phyloP scores from a whole-genome alignment of 1,140 invertebrate genomes.

The Prorops nasuta region DNA sequence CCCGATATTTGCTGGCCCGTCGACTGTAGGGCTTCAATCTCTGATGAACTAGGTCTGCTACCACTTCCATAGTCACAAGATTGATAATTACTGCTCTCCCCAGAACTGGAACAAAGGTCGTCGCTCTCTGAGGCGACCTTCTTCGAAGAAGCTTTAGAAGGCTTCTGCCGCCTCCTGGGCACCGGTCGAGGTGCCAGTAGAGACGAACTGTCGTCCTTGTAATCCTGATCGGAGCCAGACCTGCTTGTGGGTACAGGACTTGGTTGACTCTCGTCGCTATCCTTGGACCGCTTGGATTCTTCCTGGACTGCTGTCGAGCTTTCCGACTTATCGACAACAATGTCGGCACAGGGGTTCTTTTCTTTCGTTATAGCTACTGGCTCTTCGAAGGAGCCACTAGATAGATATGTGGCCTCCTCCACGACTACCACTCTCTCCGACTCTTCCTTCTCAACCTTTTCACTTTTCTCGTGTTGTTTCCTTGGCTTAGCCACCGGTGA shows the following conservation, averaged over 20 bases:
- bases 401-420: neutral
- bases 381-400: no score
- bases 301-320: slow-evolving; percentile 32
- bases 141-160: slow-evolving; percentile 35
- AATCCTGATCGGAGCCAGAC: slow-evolving; percentile 44
- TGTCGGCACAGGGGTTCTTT: slow-evolving; percentile 10
- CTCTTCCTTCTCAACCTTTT: slow-evolving; percentile 2
- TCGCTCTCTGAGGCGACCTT: slow-evolving; percentile 45
- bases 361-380: neutral
- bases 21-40: slow-evolving; percentile 69
- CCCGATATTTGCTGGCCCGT: slow-evolving; percentile 59
- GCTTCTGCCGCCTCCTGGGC: slow-evolving; percentile 43
- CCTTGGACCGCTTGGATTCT: slow-evolving; percentile 23
- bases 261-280: slow-evolving; percentile 16
- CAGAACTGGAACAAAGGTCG: slow-evolving; percentile 81
- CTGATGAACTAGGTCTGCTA: slow-evolving; percentile 78
- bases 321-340: slow-evolving; percentile 26
- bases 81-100: slow-evolving; percentile 86
- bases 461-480: slow-evolving; percentile 8
- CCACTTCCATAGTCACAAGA: slow-evolving; percentile 80
- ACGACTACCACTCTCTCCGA: neutral
- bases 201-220: slow-evolving; percentile 43
- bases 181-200: slow-evolving; percentile 34
- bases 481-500: slow-evolving; percentile 32
- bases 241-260: slow-evolving; percentile 35